Base-by-base conservation (phyloP, 2,888 invertebrate genomes). In the Lepidocyrtinus sp. region DNA sequence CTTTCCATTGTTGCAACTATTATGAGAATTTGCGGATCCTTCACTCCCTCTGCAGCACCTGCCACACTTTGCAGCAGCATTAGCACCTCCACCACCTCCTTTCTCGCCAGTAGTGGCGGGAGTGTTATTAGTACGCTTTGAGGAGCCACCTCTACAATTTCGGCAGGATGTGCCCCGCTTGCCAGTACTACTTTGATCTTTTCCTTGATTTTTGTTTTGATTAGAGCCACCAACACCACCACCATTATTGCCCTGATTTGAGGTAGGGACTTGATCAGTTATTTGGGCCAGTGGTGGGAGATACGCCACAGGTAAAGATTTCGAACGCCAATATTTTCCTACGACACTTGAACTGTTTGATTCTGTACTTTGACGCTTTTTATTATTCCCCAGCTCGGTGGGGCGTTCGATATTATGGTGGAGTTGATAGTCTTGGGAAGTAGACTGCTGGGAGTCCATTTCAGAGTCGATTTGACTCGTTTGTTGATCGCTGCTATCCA, bases 221-320 rank as follows among this genome's bases (percentile, higher is more conserved):
- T 24, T 55, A 21, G 64, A 59, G 19, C 36, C n/a, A n/a, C n/a
- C n/a, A n/a, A n/a, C n/a, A n/a, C n/a, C n/a, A n/a, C n/a, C n/a
- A n/a, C n/a, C n/a, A n/a, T n/a, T 27, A 21, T 19, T 17, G 5
- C 15, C 64, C 7, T 50, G 27, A 7, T 26, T 45, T 9, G 2
- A 17, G 9, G 46, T 50, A 21, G 2, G 46, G 55, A 21, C 70
- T 55, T 68, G 69, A 46, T 72, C 68, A n/a, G 15, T 5, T 9
- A 36, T 1, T 25, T 55, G 61, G 50, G 26, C 12, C 17, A 72
- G 25, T 17, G 72, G 82, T 0, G 84, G 84, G 50, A 84, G 79
- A 70, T 84, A 84, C 0, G 84, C 84, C 5, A 79, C 82, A 5
- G 84, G 84, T n/a, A 84, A 36, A 15, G 82, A 82, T 36, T 84